Evolutionary conservation across 1,140 invertebrate species (phyloP), one percentile per base, ranked within the genome.

Genomic region (Eupristina koningsbergeri): DNA sequence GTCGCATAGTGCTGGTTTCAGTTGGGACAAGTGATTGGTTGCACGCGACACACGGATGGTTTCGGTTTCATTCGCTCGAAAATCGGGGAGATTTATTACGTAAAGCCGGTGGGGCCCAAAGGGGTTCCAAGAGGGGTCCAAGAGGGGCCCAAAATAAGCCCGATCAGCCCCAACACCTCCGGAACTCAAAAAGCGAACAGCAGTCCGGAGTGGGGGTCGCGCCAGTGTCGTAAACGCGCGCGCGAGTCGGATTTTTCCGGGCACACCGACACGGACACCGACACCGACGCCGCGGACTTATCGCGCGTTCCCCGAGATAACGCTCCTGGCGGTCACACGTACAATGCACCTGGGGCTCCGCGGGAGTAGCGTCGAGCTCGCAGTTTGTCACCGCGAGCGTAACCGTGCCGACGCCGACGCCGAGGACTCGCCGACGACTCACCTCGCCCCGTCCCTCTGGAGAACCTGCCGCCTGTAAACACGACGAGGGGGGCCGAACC

Each of bases 341-440:
- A 41, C 6, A 22, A 26, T 71, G 67, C 67, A 36, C 64, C 31
- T 41, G 67, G 17, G 67, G 36, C 7, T 36, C 15, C 29, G 22
- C 19, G n/a, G 19, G 22, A 58, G 53, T 1, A 41, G 8, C 29
- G 36, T 39, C 17, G 0, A 9, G 45, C 13, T 19, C 41, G 41
- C 76, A 81, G 80, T 74, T 75, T n/a, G 50, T 80, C 71, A 74
- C 22, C 53, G 80, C 71, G 50, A 45, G 64, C 53, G 50, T 31
- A 29, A 22, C 31, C 53, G 19, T 5, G 67, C 13, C 36, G 67
- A n/a, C 5, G 41, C 36, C 67, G 36, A 39, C 64, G 31, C 13
- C 64, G 19, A n/a, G n/a, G n/a, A n/a, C n/a, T n/a, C n/a, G n/a
- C n/a, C n/a, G n/a, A n/a, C n/a, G n/a, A 53, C 31, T 58, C 67